Evolutionary conservation across 53 echinoderm and acorn worm genomes (phyloP).

Genomic region (Antedon mediterranea): DNA sequence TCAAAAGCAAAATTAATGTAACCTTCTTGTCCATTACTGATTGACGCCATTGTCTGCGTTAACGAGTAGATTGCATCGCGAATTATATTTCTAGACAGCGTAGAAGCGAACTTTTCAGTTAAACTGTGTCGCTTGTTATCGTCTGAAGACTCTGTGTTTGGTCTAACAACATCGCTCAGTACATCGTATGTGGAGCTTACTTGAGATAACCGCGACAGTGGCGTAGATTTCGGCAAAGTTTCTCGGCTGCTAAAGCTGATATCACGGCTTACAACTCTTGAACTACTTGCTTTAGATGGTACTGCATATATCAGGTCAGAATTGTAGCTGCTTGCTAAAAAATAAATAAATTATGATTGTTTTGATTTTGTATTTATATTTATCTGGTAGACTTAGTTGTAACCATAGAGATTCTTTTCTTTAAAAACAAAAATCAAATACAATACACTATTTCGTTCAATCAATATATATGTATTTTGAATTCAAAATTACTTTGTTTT

Average conservation of each 20-base stretch:
- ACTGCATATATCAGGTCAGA: not conserved
- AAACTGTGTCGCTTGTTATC: not conserved
- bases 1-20: not conserved
- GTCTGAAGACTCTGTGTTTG: not conserved
- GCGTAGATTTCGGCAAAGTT: not conserved
- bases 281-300: not conserved
- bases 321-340: not conserved
- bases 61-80: not conserved
- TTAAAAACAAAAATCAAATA: too few species aligned
- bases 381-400: too few species aligned
- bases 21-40: not conserved
- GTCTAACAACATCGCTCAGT: not conserved
- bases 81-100: not conserved
- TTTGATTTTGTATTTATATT: too few species aligned
- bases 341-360: too few species aligned
- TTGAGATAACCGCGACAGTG: not conserved
- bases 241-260: not conserved
- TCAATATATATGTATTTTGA: too few species aligned
- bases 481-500: too few species aligned
- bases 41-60: not conserved
- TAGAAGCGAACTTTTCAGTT: not conserved
- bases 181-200: not conserved
- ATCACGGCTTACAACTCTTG: not conserved
- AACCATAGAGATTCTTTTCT: too few species aligned
- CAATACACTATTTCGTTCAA: too few species aligned